Evolutionary conservation across 2,888 invertebrate genomes (phyloP), one percentile per base, ranked within the genome.

Genomic region (Zygogramma bicolorata): DNA sequence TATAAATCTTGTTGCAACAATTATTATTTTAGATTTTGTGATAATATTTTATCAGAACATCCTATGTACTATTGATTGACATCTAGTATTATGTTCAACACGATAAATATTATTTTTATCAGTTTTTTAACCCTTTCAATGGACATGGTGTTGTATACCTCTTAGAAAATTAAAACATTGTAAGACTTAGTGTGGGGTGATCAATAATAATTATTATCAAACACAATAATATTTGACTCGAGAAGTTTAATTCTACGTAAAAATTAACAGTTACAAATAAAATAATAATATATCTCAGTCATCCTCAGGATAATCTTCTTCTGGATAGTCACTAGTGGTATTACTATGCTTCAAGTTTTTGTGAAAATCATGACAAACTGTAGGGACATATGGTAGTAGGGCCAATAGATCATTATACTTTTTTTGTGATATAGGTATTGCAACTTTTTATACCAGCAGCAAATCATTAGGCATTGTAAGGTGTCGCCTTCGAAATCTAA

Each of bases 331-430:
- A 62, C 62, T 42, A 62, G 42, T 62, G 62, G 62, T 42, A 62
- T 42, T 62, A 62, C 42, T 62, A 49, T 49, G 40, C 27, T 38
- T 59, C 22, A 59, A 57, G 27, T 70, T 65, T 65, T 65, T 70
- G 59, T 63, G 46, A 63, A 63, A 63, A 18, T 63, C 63, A 63
- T 63, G 63, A 46, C 49, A 63, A 63, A 63, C 63, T 63, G 49
- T 46, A 46, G 63, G 63, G 46, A 63, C 63, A 63, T 63, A 63
- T 46, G 49, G 63, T 63, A 63, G 46, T 63, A 63, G 46, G 46
- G 49, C 63, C 63, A 63, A 46, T 57, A 65, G 57, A 65, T 65
- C 65, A 65, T 57, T 57, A 38, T 65, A 57, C 22, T 65, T 57
- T 65, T 65, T 8, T 65, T 49, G 58, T 18, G n/a, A 46, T 10